Percentiles rank a stretch among this genome's conserved stretches.
Evolutionary conservation across 2,888 invertebrate species (phyloP).

Genomic region (Craniophora ligustri): DNA sequence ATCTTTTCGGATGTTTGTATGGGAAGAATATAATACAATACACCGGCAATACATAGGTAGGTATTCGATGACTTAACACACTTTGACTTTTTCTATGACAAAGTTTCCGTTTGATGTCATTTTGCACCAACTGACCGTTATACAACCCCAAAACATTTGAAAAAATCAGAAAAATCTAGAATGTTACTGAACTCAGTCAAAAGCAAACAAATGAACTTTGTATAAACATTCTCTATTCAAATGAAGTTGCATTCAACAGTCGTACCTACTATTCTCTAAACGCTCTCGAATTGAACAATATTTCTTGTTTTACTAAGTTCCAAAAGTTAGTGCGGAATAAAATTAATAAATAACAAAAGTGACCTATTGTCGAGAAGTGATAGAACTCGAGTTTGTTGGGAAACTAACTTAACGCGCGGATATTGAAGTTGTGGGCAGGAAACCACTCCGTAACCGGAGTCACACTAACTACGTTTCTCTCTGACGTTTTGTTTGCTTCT

Average conservation of each 20-base stretch:
- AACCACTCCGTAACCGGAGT: conserved; percentile 52
- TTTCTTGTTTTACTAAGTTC: background rate
- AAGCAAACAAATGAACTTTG: no score
- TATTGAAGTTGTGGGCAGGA: conserved; percentile 52
- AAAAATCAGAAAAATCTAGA: no score
- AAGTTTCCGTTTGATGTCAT: no score
- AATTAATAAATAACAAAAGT: conserved; percentile 53
- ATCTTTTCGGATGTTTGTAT: conserved; percentile 7
- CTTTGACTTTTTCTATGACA: no score
- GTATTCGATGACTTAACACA: no score
- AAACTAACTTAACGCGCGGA: conserved; percentile 53
- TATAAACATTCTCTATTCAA: background rate
- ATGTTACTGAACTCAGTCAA: no score
- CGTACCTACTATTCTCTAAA: background rate
- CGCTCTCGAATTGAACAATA: conserved; percentile 6
- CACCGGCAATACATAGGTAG: no score
- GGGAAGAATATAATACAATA: no score
- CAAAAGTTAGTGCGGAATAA: conserved; percentile 23
- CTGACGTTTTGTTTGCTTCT: conserved; percentile 47
- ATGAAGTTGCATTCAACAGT: background rate
- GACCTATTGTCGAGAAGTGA: conserved; percentile 42
- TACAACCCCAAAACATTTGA: no score
- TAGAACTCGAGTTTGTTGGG: conserved; percentile 44
- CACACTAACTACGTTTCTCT: conserved; percentile 51
- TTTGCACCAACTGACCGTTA: no score